Evolutionary conservation across 2,113 vertebrate genomes (phyloP), one percentile per base, ranked within the genome.

Genomic region (Fulica atra): DNA sequence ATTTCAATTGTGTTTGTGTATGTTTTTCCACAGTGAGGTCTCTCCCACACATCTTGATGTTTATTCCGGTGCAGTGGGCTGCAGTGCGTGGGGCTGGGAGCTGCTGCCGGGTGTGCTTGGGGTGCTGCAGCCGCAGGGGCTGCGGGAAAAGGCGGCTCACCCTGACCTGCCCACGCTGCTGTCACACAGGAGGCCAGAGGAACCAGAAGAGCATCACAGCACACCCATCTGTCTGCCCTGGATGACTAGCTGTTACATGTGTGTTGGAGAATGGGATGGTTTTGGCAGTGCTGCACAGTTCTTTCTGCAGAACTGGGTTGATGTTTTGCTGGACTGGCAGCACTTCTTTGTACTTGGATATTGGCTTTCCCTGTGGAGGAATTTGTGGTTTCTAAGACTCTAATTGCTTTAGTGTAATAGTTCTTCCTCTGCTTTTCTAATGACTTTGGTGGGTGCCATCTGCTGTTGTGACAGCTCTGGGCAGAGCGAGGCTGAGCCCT

Each of bases 361-460:
- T 82, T 89, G 50, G 46, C 77, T 94, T 77, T 61, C 78, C 71
- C 81, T 33, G 16, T 51, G 54, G 81, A 93, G 84, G 73, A 97
- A 78, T 53, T 53, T 89, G 91, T 79, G 91, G 92, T 81, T 96
- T 97, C 56, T 94, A 71, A 89, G 87, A 66, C 61, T 86, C 84
- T 97, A 92, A 96, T 96, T 92, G 68, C 63, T 61, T 96, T 90
- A 88, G 40, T 40, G 63, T 86, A 86, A 86, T 92, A 60, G 93
- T 86, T 94, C 94, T 94, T 86, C 77, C 84, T 81, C 56, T 33
- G 80, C 69, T 88, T 96, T 84, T 86, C 4, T 72, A 85, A 88
- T 94, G 84, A 61, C 36, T 88, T 93, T 59, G 71, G 70, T 89
- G 77, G 61, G 48, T 97, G 48, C 91, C 88, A 92, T 97, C 89